Conservation (phyloP, 2,888 invertebrate species). For the Thera obeliscata region DNA sequence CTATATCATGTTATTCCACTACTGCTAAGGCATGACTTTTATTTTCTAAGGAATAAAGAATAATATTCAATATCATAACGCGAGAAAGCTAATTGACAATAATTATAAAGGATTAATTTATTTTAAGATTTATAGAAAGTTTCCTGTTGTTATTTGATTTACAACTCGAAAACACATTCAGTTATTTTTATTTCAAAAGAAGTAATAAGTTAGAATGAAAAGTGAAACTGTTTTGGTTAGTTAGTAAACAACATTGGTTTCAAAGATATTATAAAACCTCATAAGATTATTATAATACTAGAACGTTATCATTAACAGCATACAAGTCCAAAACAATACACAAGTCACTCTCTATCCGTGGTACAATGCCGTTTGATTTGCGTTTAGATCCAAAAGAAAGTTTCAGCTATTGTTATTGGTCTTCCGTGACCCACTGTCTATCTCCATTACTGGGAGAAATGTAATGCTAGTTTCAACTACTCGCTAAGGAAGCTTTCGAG, state of each 20-base stretch:
- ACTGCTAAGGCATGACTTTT: slow-evolving; percentile 3
- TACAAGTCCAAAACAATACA: slow-evolving; percentile 6
- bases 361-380: slow-evolving; percentile 13
- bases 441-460: slow-evolving; percentile 12
- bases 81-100: slow-evolving; percentile 30
- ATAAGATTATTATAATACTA: neutral
- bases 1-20: slow-evolving; percentile 5
- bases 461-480: slow-evolving; percentile 14
- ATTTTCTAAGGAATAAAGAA: slow-evolving; percentile 13
- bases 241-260: neutral
- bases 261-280: neutral
- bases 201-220: neutral
- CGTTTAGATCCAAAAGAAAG: slow-evolving; percentile 26
- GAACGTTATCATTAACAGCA: neutral
- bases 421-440: slow-evolving; percentile 28
- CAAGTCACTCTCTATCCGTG: slow-evolving; percentile 15
- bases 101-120: slow-evolving; percentile 26
- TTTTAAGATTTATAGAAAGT: slow-evolving; percentile 25
- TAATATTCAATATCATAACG: slow-evolving; percentile 22
- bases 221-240: neutral
- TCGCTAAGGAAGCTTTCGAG: neutral
- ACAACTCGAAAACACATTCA: slow-evolving; percentile 4
- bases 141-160: slow-evolving; percentile 26
- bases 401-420: slow-evolving; percentile 16
- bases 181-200: neutral